These are phyloP conservation scores for Thysanoteuthis rhombus DNA, from an alignment of 2,888 invertebrate genomes.

Conservation along the genomic window DNA sequence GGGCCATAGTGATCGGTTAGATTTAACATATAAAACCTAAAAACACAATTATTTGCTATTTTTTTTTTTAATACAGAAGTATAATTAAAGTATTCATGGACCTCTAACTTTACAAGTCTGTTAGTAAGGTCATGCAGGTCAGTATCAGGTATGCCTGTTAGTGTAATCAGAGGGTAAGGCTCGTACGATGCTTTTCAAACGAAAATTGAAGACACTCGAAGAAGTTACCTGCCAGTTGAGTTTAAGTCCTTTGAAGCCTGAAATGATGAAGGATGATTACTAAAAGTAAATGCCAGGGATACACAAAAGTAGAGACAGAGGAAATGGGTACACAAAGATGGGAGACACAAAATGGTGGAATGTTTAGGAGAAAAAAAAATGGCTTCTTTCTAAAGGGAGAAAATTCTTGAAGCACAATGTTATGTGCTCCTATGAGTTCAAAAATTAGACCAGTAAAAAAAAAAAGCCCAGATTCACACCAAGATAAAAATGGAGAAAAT, in stretches of 20 bases:
- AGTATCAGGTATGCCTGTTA: not conserved
- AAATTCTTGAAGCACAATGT: too few species aligned
- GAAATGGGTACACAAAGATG: too few species aligned
- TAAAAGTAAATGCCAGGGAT: not conserved
- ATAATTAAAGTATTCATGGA: not conserved
- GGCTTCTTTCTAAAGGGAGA: too few species aligned
- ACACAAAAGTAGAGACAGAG: too few species aligned
- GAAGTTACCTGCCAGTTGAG: not conserved
- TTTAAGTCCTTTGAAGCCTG: not conserved
- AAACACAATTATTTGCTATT: not conserved
- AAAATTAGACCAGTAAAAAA: too few species aligned
- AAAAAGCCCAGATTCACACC: too few species aligned
- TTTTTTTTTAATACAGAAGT: not conserved
- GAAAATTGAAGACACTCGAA: not conserved
- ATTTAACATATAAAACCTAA: not conserved
- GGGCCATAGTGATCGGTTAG: too few species aligned
- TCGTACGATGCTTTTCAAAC: not conserved
- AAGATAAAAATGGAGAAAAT: too few species aligned
- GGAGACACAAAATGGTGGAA: too few species aligned
- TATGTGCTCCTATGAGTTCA: too few species aligned
- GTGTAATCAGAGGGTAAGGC: not conserved
- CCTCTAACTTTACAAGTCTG: not conserved
- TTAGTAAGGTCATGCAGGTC: not conserved
- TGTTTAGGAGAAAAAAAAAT: too few species aligned
- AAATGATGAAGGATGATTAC: not conserved